Conservation (phyloP, 1,140 invertebrate genomes). For the Heliconius congener region DNA sequence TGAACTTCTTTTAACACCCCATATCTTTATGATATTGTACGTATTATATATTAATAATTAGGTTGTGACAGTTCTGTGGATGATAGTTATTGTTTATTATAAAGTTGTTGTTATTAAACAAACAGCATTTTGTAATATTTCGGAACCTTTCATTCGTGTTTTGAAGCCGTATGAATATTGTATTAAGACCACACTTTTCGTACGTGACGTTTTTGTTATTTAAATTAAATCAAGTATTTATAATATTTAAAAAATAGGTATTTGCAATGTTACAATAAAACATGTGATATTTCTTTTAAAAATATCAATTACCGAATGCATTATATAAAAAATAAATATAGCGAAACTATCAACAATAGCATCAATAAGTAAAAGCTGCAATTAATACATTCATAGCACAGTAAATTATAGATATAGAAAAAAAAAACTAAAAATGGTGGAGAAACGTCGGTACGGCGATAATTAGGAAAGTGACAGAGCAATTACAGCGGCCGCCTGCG, state of each 20-base stretch:
- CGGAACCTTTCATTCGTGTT: no score
- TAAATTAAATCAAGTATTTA: neutral
- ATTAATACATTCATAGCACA: slow-evolving; percentile 24
- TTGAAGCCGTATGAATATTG: no score
- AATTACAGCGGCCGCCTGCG: slow-evolving; percentile 42
- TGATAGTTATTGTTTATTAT: no score
- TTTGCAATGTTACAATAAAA: neutral
- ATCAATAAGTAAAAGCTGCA: slow-evolving; percentile 19
- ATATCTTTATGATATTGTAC: neutral
- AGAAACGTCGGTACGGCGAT: slow-evolving; percentile 45
- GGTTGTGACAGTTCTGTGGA: no score
- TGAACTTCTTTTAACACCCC: neutral
- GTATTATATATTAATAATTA: neutral
- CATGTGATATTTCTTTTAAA: neutral
- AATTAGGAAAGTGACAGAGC: slow-evolving; percentile 52
- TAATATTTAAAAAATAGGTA: neutral
- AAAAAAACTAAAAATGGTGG: slow-evolving; percentile 19
- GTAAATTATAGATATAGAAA: slow-evolving; percentile 19
- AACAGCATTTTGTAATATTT: no score
- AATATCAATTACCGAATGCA: neutral
- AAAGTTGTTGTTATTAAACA: no score
- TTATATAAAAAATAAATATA: neutral
- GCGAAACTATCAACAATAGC: neutral
- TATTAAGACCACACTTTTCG: neutral
- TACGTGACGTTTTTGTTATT: no score